Percentiles rank a stretch among this genome's conserved stretches.
Evolutionary conservation across 2,888 invertebrate species (phyloP).

Genomic region (Noctua fimbriata): DNA sequence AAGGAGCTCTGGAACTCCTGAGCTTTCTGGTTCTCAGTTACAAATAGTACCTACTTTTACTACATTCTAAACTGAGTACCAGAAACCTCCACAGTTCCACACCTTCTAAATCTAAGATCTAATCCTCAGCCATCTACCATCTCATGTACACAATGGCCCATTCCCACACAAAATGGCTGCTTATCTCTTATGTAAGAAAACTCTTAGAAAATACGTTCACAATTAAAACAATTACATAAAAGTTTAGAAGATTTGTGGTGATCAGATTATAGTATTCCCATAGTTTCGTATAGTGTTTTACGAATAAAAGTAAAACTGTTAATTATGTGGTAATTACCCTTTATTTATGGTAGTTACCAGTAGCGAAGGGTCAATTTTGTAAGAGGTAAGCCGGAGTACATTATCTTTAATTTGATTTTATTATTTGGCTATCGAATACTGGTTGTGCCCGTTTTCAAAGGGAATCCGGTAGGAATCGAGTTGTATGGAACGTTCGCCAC

Average conservation of each 20-base stretch:
- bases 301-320: slow-evolving; percentile 18
- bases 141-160: slow-evolving; percentile 49
- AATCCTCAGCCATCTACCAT: slow-evolving; percentile 55
- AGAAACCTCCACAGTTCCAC: slow-evolving; percentile 24
- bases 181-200: slow-evolving; percentile 56
- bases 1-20: neutral
- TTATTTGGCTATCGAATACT: too few relatives aligned
- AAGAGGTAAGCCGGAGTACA: too few relatives aligned
- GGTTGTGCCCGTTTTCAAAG: too few relatives aligned
- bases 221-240: slow-evolving; percentile 68
- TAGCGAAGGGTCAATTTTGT: too few relatives aligned
- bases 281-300: slow-evolving; percentile 28
- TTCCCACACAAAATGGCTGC: slow-evolving; percentile 66
- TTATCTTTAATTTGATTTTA: too few relatives aligned
- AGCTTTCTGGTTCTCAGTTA: neutral
- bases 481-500: too few relatives aligned
- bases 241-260: slow-evolving; percentile 52
- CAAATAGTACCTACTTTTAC: neutral
- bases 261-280: slow-evolving; percentile 61
- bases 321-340: slow-evolving; percentile 23
- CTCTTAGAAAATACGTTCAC: slow-evolving; percentile 61
- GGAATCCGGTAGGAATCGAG: too few relatives aligned
- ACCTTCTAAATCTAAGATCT: slow-evolving; percentile 48
- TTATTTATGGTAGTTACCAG: slow-evolving; percentile 26
- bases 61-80: slow-evolving; percentile 10